Percentiles rank a stretch among this genome's conserved stretches.
phyloP scores from a whole-genome alignment of 2,888 invertebrate species.

The Epinotia brunnichana region DNA sequence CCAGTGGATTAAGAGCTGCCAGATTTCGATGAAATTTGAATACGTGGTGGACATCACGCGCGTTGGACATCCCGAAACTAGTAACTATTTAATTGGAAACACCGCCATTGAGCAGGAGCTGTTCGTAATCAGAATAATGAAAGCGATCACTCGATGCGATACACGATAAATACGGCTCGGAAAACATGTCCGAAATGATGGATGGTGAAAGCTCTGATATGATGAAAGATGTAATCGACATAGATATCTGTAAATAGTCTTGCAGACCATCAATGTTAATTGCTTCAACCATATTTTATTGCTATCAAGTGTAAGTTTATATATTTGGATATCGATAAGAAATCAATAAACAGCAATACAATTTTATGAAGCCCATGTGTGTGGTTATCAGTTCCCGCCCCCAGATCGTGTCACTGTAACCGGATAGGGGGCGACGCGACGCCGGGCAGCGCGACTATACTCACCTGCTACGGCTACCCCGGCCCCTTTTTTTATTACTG shows the following conservation, averaged over 20 bases:
- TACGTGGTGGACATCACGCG: conserved; percentile 46
- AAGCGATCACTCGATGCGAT: conserved; percentile 74
- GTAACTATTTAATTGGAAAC: conserved; percentile 40
- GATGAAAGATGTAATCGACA: conserved; percentile 73
- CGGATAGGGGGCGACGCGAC: conserved; percentile 83
- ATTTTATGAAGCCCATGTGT: conserved; percentile 62
- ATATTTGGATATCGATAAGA: background rate
- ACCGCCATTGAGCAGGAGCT: conserved; percentile 43
- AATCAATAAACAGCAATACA: background rate
- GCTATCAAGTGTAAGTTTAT: background rate
- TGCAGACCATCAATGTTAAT: conserved; percentile 36
- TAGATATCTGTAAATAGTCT: conserved; percentile 62
- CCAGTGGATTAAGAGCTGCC: conserved; percentile 69
- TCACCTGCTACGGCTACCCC: conserved; percentile 78
- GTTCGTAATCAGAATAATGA: conserved; percentile 73
- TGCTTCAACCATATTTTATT: conserved; percentile 26
- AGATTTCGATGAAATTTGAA: conserved; percentile 66
- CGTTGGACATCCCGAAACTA: conserved; percentile 39
- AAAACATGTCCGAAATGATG: conserved; percentile 81
- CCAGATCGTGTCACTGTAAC: conserved; percentile 82
- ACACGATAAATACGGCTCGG: conserved; percentile 76
- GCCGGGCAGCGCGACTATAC: conserved; percentile 70
- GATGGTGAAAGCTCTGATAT: conserved; percentile 73
- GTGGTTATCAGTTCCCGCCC: conserved; percentile 81
- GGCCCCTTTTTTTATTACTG: conserved; percentile 82